Evolutionary conservation across 2,797 vertebrate species (phyloP), one percentile per base, ranked within the genome.

Genomic region (Huso huso): DNA sequence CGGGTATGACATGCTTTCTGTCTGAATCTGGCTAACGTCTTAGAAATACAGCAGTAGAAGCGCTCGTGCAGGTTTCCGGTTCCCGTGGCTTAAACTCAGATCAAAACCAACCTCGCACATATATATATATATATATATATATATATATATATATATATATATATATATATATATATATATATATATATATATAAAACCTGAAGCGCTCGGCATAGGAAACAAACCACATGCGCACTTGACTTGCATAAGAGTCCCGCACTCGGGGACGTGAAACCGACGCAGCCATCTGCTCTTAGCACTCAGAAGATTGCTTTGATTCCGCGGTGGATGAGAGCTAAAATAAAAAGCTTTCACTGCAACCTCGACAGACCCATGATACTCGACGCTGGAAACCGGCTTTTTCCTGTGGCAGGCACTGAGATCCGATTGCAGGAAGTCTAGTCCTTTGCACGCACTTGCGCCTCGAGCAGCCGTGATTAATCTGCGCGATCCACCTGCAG

Each of bases 351-450:
- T 71, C 75, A 75, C 76, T 51, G 57, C 7, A 66, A 11, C 67
- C 71, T 69, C 74, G 67, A 60, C 55, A 49, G 67, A 62, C 61
- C 69, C 64, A 51, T 61, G 68, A 58, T 9, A 49, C 66, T 11
- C 49, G 66, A 67, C 48, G 63, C 58, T 60, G 18, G 66, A 58
- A 68, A 50, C 70, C 66, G 69, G 52, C 73, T 72, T 70, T 66
- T 68, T 71, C 71, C 37, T 37, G 37, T 37, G 37, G 37, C 37
- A 37, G 37, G 37, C 37, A 37, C 37, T 37, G 37, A 81, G 84
- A 83, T 89, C 87, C 70, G 82, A 84, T 90, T 89, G 84, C 89
- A 89, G 87, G 87, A 89, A 89, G 86, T 84, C 84, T 83, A 89
- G 86, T 84, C 84, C 84, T 89, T 86, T 86, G 86, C 82, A 87